phyloP scores from a whole-genome alignment of 2,888 invertebrate genomes.

The Diaperis boleti region DNA sequence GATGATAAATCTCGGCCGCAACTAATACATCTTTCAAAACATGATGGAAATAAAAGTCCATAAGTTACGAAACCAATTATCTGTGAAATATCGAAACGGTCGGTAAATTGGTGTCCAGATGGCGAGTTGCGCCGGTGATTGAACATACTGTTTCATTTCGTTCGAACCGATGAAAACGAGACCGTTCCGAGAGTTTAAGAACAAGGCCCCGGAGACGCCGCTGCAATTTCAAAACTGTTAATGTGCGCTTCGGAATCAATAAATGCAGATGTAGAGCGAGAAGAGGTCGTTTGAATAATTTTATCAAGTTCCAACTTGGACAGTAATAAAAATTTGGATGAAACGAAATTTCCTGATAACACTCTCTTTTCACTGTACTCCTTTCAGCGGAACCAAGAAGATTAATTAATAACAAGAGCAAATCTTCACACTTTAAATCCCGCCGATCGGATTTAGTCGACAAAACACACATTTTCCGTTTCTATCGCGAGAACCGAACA shows the following conservation, averaged over 20 bases:
- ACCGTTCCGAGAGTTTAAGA: conserved; percentile 29
- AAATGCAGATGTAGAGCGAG: too few relatives aligned
- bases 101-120: conserved; percentile 56
- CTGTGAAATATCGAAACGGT: conserved; percentile 58
- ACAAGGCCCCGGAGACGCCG: conserved; percentile 28
- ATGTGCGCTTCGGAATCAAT: conserved; percentile 19
- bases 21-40: conserved; percentile 25
- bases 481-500: conserved; percentile 37
- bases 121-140: conserved; percentile 46
- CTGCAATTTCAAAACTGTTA: conserved; percentile 20
- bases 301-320: too few relatives aligned
- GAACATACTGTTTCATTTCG: conserved; percentile 46
- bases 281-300: too few relatives aligned
- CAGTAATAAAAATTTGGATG: too few relatives aligned
- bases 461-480: conserved; percentile 42
- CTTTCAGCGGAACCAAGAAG: too few relatives aligned
- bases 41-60: conserved; percentile 45
- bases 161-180: conserved; percentile 37
- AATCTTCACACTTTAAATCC: too few relatives aligned
- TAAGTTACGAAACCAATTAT: conserved; percentile 58
- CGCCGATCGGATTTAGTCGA: too few relatives aligned
- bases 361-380: too few relatives aligned
- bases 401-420: too few relatives aligned
- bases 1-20: conserved; percentile 16
- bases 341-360: too few relatives aligned